Percentiles rank a stretch among this genome's conserved stretches.
Evolutionary conservation across 2,113 vertebrate species (phyloP).

Genomic region (Montifringilla adamsi): DNA sequence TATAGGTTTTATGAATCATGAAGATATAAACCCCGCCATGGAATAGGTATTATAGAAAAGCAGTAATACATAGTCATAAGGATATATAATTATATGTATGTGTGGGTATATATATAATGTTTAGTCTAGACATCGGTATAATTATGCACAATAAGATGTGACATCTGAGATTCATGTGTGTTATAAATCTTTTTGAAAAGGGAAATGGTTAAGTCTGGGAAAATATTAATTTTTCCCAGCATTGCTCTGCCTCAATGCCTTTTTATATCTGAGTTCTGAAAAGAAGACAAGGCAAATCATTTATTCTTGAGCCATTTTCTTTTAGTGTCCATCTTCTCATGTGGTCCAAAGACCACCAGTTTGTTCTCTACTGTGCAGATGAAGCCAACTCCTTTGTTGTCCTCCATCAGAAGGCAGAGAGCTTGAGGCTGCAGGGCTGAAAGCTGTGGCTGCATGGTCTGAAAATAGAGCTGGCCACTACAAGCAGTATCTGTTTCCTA

Average conservation of each 20-base stretch:
- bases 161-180: slow-evolving; percentile 62
- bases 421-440: not conserved
- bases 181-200: slow-evolving; percentile 60
- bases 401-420: not conserved
- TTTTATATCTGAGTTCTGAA: slow-evolving; percentile 10
- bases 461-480: not conserved
- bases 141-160: slow-evolving; percentile 68
- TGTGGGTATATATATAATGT: slow-evolving; percentile 64
- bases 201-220: slow-evolving; percentile 58
- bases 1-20: slow-evolving; percentile 65
- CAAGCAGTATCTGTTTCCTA: not conserved
- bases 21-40: slow-evolving; percentile 38
- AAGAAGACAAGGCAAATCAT: not conserved
- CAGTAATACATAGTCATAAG: slow-evolving; percentile 65
- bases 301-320: slow-evolving; percentile 24
- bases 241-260: not conserved
- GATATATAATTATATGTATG: slow-evolving; percentile 61
- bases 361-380: slow-evolving; percentile 15
- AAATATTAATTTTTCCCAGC: slow-evolving; percentile 50
- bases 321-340: not conserved
- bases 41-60: slow-evolving; percentile 51
- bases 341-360: not conserved
- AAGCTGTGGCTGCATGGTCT: not conserved
- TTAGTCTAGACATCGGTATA: slow-evolving; percentile 67
- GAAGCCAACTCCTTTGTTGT: slow-evolving; percentile 13